Base-by-base conservation (phyloP, 2,888 invertebrate species). In the Lordiphosa fenestrarum region DNA sequence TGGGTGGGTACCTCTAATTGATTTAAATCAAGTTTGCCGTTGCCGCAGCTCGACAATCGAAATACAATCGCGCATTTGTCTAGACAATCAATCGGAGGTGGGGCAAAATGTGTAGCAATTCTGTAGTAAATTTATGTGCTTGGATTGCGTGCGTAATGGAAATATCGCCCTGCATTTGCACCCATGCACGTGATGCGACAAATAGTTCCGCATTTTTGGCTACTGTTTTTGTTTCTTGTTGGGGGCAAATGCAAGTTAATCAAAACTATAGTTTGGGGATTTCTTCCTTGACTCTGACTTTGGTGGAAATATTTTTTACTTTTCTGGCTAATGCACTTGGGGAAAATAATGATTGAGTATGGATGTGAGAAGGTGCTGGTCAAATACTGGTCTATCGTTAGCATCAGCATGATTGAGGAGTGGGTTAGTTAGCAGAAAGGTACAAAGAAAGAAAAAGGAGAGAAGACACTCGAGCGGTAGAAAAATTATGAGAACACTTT, bases 21-120 rank as follows among this genome's bases (percentile, higher is more conserved):
- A 80, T 80, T 80, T 80, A 85, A 85, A 85, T 85, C 84, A 85
- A 85, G 85, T 76, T 69, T 69, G 52, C 69, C 72, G 72, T 60
- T 67, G 50, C 68, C 68, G 33, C 48, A 50, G 46, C 39, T 57
- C 50, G 46, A 30, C 53, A 54, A 55, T 64, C 69, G 61, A 56
- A 52, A 73, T 58, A 64, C 57, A 49, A 59, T 58, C 7, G 44
- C 41, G 41, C 69, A 48, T 52, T 56, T 63, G 78, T 78, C 85
- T 80, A 80, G 78, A 85, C 78, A 64, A 68, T 63, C 67, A 69
- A 68, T 68, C 69, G 69, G 58, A 64, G 69, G 58, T 36, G 46
- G 36, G 55, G 56, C 64, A 41, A 44, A 53, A 15, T 15, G 2
- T 15, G 2, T 41, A 36, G 36, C 51, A 30, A 61, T 53, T 15